Conservation (phyloP, 1,140 invertebrate species). For the Meloidogyne exigua region DNA sequence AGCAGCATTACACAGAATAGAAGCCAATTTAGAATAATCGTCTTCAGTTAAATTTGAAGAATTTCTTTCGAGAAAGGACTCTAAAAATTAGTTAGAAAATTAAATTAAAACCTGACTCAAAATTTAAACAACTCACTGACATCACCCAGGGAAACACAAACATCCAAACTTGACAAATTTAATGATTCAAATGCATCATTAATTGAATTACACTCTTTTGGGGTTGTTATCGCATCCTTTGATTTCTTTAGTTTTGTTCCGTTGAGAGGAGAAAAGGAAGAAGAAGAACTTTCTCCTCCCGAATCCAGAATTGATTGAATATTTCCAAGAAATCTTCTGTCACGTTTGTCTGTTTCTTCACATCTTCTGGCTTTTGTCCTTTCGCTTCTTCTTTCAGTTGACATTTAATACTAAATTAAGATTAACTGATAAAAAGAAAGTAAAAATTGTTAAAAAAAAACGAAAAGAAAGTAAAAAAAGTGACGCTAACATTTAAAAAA, state of each 20-base stretch:
- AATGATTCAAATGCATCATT: conserved; percentile 29
- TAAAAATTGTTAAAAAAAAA: no score
- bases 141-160: conserved; percentile 31
- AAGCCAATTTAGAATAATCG: conserved; percentile 12
- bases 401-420: no score
- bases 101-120: conserved; percentile 21
- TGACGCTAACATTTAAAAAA: no score
- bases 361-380: background rate
- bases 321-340: conserved; percentile 26
- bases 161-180: conserved; percentile 27
- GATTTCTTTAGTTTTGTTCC: background rate
- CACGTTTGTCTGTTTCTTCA: background rate
- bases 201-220: conserved; percentile 21
- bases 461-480: no score
- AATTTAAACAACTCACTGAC: conserved; percentile 26
- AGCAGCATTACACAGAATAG: conserved; percentile 22
- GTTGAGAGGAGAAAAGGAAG: conserved; percentile 8
- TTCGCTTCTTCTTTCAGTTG: background rate
- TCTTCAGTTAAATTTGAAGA: conserved; percentile 17
- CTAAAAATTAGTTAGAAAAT: conserved; percentile 12
- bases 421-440: no score
- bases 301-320: conserved; percentile 22
- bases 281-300: background rate
- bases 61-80: conserved; percentile 27
- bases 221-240: conserved; percentile 15